These are phyloP conservation scores for Columbina picui DNA, from an alignment of 2,113 vertebrate species.

Conservation along the genomic window DNA sequence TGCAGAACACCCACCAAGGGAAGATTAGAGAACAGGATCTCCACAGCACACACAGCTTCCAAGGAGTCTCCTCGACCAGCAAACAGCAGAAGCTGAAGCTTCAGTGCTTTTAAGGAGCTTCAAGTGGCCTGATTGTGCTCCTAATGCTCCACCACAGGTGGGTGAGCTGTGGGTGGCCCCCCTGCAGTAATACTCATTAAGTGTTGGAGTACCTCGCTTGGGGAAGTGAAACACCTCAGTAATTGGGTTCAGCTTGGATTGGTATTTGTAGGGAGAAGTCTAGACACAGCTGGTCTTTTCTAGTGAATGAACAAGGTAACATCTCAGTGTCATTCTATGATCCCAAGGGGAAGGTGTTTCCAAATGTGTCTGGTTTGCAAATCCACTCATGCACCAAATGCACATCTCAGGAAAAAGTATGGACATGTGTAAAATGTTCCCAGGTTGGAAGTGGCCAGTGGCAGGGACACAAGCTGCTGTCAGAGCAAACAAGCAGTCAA, in stretches of 20 bases:
- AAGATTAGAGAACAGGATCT: not conserved
- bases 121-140: fast-evolving
- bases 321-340: not conserved
- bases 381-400: not conserved
- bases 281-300: not conserved
- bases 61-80: not conserved
- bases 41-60: fast-evolving
- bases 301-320: not conserved
- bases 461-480: not conserved
- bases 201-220: fast-evolving
- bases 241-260: not conserved
- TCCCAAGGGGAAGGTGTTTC: not conserved
- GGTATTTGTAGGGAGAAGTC: not conserved
- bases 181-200: not conserved
- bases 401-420: not conserved
- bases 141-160: not conserved
- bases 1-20: not conserved
- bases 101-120: not conserved
- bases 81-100: fast-evolving
- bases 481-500: not conserved
- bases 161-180: not conserved
- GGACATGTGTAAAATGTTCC: not conserved
- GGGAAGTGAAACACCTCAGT: not conserved
- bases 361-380: not conserved
- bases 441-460: not conserved